Evolutionary conservation across 1,140 invertebrate genomes (phyloP).

Genomic region (Oryzaephilus surinamensis): DNA sequence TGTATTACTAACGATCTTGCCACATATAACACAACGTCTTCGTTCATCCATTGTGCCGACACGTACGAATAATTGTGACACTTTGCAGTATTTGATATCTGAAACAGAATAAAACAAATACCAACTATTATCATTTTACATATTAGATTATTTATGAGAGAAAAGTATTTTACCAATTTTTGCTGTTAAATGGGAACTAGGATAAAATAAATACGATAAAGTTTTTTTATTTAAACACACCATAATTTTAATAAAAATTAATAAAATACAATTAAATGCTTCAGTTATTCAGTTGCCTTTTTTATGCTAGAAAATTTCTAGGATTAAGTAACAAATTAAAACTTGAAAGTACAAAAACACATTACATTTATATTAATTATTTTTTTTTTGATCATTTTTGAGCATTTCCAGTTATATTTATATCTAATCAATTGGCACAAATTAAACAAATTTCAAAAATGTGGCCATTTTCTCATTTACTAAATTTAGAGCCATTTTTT

Average conservation of each 20-base stretch:
- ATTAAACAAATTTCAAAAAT: no score
- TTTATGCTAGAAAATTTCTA: no score
- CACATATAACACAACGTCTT: slow-evolving; percentile 51
- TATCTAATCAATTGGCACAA: no score
- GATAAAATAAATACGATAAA: not conserved
- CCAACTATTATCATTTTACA: not conserved
- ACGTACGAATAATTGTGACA: slow-evolving; percentile 54
- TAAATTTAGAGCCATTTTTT: no score
- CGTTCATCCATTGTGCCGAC: slow-evolving; percentile 50
- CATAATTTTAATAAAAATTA: slow-evolving; percentile 36
- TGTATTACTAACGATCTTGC: slow-evolving; percentile 56
- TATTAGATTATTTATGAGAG: not conserved
- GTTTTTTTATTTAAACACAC: slow-evolving; percentile 27
- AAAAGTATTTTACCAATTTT: not conserved
- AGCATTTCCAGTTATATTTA: no score
- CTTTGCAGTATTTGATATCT: slow-evolving; percentile 55
- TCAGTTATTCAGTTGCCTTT: no score
- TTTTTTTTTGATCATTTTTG: no score
- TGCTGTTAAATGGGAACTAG: not conserved
- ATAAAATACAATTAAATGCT: slow-evolving; percentile 34
- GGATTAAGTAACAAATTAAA: no score
- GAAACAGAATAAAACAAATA: slow-evolving; percentile 42
- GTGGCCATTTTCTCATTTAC: no score
- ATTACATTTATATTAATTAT: no score
- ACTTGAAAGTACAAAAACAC: no score